Evolutionary conservation across 2,113 vertebrate species (phyloP).

Genomic region (human): DNA sequence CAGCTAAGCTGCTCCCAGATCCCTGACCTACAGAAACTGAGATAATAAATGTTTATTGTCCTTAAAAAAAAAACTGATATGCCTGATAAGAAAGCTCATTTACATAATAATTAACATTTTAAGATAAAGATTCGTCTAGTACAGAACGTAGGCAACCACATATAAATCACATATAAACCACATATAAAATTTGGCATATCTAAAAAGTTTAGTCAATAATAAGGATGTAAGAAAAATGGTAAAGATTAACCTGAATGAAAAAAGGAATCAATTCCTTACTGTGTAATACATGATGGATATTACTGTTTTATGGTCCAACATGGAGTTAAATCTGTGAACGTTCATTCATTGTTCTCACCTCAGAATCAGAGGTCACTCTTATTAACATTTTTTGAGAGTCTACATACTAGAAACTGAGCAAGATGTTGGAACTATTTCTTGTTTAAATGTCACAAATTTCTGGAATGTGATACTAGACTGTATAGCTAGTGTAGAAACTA

Average conservation of each 20-base stretch:
- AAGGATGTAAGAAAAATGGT: not conserved
- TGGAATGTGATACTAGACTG: not conserved
- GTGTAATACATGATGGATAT: not conserved
- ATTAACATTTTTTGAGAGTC: not conserved
- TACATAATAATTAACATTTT: not conserved
- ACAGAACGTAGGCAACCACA: not conserved
- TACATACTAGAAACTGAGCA: not conserved
- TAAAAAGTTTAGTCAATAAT: not conserved
- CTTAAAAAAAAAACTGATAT: not conserved
- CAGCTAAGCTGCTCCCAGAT: no score
- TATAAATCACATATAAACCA: not conserved
- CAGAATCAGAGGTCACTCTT: not conserved
- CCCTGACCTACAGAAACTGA: no score
- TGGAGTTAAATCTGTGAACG: not conserved
- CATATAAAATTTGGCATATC: not conserved
- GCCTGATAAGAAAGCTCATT: not conserved
- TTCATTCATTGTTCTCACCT: not conserved
- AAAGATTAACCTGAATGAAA: not conserved
- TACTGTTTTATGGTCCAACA: not conserved
- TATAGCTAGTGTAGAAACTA: not conserved
- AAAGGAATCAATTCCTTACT: not conserved
- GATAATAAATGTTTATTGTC: no score
- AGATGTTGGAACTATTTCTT: not conserved
- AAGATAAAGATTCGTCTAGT: not conserved
- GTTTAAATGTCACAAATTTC: not conserved